A percentile compares a stretch with the other conserved stretches of the same genome.
Evolutionary conservation across 2,113 vertebrate species (phyloP).

Genomic region (Globicephala melas): DNA sequence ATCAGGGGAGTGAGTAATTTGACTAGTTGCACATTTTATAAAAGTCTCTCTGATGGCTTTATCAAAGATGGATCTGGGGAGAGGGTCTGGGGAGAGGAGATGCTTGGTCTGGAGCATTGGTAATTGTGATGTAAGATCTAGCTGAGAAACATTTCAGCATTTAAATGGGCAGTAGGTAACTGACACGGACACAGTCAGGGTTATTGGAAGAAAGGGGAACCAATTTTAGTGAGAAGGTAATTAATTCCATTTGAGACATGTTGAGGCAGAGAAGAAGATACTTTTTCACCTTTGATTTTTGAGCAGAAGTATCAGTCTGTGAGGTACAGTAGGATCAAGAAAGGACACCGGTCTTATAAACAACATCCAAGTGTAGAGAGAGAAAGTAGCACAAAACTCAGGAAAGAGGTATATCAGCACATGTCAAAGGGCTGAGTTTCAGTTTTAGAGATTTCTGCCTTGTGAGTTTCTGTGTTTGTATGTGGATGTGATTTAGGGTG

Average conservation of each 20-base stretch:
- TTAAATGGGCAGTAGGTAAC: neutral
- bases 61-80: neutral
- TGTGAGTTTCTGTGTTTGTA: neutral
- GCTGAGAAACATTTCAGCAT: neutral
- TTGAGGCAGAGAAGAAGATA: neutral
- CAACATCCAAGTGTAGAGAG: neutral
- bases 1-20: neutral
- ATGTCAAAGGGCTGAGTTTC: neutral
- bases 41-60: neutral
- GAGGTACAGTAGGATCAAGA: neutral
- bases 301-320: neutral
- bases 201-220: neutral
- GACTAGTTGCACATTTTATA: neutral
- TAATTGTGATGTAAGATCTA: neutral
- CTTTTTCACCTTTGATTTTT: neutral
- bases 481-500: neutral
- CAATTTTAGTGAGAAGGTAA: neutral
- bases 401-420: neutral
- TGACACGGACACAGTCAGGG: neutral
- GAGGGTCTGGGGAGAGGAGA: neutral
- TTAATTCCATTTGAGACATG: neutral
- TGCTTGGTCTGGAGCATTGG: neutral
- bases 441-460: neutral
- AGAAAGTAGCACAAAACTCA: neutral
- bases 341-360: neutral